Evolutionary conservation across 2,888 invertebrate species (phyloP).

Genomic region (Ormyrus rosae): DNA sequence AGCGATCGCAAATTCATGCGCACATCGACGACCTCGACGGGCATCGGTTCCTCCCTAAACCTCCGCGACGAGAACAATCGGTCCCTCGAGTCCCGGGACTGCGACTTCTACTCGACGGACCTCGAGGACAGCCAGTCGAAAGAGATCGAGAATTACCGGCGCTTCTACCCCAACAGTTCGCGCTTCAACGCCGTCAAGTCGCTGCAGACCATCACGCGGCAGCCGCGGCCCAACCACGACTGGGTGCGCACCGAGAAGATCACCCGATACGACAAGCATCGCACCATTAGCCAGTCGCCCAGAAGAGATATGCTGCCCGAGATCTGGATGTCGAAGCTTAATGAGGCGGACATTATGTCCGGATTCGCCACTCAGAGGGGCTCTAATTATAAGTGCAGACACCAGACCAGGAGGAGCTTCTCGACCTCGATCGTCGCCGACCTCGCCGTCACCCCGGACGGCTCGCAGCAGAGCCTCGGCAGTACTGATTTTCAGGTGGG

Average conservation of each 20-base stretch:
- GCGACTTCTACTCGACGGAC: slow-evolving; percentile 69
- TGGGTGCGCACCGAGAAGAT: slow-evolving; percentile 70
- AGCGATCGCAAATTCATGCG: slow-evolving; percentile 68
- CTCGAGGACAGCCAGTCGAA: slow-evolving; percentile 64
- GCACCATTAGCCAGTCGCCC: slow-evolving; percentile 70
- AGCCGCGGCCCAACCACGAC: slow-evolving; percentile 70
- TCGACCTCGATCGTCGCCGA: slow-evolving; percentile 71
- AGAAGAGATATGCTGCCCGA: slow-evolving; percentile 62
- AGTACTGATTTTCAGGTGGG: slow-evolving; percentile 71
- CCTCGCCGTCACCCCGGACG: slow-evolving; percentile 66
- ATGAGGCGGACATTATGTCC: slow-evolving; percentile 61
- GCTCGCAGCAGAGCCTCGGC: slow-evolving; percentile 70
- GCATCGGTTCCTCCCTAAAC: slow-evolving; percentile 69
- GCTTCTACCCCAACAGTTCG: slow-evolving; percentile 67
- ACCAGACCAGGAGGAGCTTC: slow-evolving; percentile 69
- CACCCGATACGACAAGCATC: slow-evolving; percentile 68
- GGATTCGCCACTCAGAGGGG: slow-evolving; percentile 65
- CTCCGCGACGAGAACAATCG: slow-evolving; percentile 69
- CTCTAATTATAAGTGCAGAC: slow-evolving; percentile 65
- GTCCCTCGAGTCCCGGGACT: slow-evolving; percentile 68
- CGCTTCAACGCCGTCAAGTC: slow-evolving; percentile 69
- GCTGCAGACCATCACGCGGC: slow-evolving; percentile 67
- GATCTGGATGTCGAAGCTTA: slow-evolving; percentile 68
- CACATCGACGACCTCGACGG: slow-evolving; percentile 69
- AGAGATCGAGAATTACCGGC: slow-evolving; percentile 62